phyloP scores from a whole-genome alignment of 2,888 invertebrate species.

The Drosophila borborema region DNA sequence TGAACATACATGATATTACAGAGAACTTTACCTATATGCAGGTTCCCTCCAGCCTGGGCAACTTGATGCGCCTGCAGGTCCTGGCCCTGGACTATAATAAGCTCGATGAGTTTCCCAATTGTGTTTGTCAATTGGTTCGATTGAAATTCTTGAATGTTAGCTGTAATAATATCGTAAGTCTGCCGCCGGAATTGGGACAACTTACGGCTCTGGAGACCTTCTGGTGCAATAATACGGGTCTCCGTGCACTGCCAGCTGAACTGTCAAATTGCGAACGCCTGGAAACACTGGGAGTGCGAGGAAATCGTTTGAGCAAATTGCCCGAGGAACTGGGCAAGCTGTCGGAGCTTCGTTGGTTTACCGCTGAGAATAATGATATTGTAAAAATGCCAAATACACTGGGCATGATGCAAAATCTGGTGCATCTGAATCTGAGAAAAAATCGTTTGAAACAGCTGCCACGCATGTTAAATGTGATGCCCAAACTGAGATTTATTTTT shows the following conservation, averaged over 20 bases:
- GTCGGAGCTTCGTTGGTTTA: slow-evolving; percentile 88
- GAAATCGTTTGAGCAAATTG: slow-evolving; percentile 87
- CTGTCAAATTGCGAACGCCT: slow-evolving; percentile 87
- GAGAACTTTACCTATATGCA: slow-evolving; percentile 25
- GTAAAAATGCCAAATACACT: slow-evolving; percentile 86
- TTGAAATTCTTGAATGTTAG: slow-evolving; percentile 89
- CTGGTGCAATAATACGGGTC: slow-evolving; percentile 88
- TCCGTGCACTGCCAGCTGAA: slow-evolving; percentile 87
- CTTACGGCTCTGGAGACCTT: slow-evolving; percentile 88
- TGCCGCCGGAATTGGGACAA: slow-evolving; percentile 88
- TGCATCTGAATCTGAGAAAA: slow-evolving; percentile 88
- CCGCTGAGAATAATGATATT: slow-evolving; percentile 88
- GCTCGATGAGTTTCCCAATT: slow-evolving; percentile 87
- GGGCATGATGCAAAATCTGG: slow-evolving; percentile 86
- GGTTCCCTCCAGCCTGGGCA: slow-evolving; percentile 86
- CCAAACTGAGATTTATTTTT: slow-evolving; percentile 86
- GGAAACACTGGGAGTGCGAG: slow-evolving; percentile 89
- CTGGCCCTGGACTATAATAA: slow-evolving; percentile 89
- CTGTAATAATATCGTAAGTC: slow-evolving; percentile 87
- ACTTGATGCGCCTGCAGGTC: slow-evolving; percentile 87
- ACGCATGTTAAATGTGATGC: slow-evolving; percentile 82
- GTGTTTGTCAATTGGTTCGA: slow-evolving; percentile 87
- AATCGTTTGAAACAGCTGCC: slow-evolving; percentile 87
- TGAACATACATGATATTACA: too few species aligned
- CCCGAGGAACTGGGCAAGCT: slow-evolving; percentile 87